Conservation (phyloP, 2,797 vertebrate genomes). For the Neomorphus geoffroyi region DNA sequence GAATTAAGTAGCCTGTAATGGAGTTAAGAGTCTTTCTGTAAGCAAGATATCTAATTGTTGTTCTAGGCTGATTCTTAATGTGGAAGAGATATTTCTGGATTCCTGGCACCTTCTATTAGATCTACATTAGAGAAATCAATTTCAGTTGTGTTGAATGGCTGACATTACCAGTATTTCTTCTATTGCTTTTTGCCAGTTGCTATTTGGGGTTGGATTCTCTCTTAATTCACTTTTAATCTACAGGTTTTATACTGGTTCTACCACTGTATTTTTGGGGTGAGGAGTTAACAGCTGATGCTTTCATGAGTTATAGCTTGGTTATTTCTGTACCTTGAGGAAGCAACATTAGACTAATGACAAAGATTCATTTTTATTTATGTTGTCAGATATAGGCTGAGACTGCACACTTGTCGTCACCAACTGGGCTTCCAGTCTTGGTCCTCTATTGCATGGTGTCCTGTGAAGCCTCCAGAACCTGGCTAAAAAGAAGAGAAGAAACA, state of each 20-base stretch:
- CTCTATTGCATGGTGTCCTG: neutral
- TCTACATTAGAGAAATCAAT: neutral
- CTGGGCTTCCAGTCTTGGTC: neutral
- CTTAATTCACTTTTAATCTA: neutral
- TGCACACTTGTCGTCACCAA: neutral
- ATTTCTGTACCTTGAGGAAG: neutral
- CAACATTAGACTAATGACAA: neutral
- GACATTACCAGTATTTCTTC: neutral
- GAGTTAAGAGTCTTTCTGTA: neutral
- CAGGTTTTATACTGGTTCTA: neutral
- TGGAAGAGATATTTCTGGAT: neutral
- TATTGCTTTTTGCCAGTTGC: neutral
- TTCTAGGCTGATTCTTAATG: neutral
- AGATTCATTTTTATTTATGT: neutral
- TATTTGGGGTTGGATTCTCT: neutral
- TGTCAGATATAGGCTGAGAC: neutral
- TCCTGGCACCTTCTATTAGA: neutral
- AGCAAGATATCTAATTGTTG: neutral
- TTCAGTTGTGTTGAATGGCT: neutral
- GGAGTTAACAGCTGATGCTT: neutral
- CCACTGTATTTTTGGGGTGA: neutral
- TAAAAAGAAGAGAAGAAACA: neutral
- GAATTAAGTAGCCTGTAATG: conserved; percentile 12
- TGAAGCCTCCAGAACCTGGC: neutral
- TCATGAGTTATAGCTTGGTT: neutral